These are phyloP conservation scores for Megaceryle alcyon DNA, from an alignment of 2,797 vertebrate species.

Conservation along the genomic window DNA sequence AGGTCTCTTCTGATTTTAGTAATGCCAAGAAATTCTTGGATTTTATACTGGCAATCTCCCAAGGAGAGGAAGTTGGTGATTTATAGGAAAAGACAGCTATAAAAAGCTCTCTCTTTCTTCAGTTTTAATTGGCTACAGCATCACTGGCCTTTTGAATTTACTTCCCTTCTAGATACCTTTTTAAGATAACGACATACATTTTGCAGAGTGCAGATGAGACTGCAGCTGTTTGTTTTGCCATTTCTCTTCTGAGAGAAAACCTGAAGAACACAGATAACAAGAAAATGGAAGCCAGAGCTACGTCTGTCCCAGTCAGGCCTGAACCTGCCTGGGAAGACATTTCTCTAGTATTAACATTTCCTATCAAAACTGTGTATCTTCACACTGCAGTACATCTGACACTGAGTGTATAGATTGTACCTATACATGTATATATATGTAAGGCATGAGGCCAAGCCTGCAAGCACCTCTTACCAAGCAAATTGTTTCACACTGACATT, in stretches of 20 bases:
- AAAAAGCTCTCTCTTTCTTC: conserved; percentile 58
- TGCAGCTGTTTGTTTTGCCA: not conserved
- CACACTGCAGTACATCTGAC: rapidly evolving
- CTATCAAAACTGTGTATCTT: not conserved
- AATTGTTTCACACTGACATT: not conserved
- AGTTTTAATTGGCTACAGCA: conserved; percentile 61
- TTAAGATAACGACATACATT: not conserved
- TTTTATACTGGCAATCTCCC: conserved; percentile 60
- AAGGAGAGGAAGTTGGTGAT: conserved; percentile 41
- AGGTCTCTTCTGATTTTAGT: conserved; percentile 23
- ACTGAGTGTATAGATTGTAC: not conserved
- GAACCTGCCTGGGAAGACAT: not conserved
- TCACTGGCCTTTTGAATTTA: conserved; percentile 31
- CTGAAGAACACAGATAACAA: not conserved
- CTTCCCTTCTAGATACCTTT: not conserved
- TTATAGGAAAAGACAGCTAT: conserved; percentile 64
- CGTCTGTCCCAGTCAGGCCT: not conserved
- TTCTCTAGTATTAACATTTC: not conserved
- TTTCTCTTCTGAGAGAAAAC: not conserved
- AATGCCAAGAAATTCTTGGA: conserved; percentile 63
- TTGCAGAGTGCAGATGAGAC: not conserved
- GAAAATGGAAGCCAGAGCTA: not conserved
- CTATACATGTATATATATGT: too few relatives aligned
- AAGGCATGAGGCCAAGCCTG: not conserved
- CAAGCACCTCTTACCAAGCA: not conserved